Evolutionary conservation across 2,113 vertebrate genomes (phyloP), one percentile per base, ranked within the genome.

Genomic region (Cinclus mexicanus): DNA sequence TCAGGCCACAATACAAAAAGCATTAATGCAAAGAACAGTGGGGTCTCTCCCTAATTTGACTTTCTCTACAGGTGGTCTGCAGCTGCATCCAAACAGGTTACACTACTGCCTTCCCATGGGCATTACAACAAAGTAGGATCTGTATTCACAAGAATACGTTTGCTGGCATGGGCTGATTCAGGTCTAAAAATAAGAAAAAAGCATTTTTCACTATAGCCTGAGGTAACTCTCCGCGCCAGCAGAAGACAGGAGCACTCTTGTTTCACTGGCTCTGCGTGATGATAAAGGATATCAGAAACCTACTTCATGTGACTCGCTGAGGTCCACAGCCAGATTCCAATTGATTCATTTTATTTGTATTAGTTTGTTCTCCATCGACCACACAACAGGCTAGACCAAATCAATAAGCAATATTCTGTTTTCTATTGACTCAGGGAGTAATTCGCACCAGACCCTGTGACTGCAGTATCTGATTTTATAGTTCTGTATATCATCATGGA

Each of bases 21-120:
- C 97, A 98, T 98, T 98, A 98, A 98, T 98, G 97, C 98, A 97
- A 95, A 98, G 98, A 99, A 98, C 99, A 98, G 98, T 98, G 98
- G 98, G 99, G 98, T 98, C 97, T 98, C 98, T 98, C 97, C 98
- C 98, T 99, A 98, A 99, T 99, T 99, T 98, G 99, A 98, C 98
- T 99, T 98, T 98, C 98, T 98, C 99, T 98, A 98, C 98, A 99
- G 99, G 99, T 99, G 99, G 98, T 96, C 98, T 97, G 98, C 98
- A 99, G 98, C 99, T 99, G 98, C 98, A 96, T 97, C 97, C 95
- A 98, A 98, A 98, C 98, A 99, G 99, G 99, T 99, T 99, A 98
- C 95, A 94, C 95, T 83, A 93, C 95, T 0, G 96, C 87, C 97
- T 98, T 98, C 98, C 98, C 98, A 97, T 95, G 98, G 97, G 98